These are phyloP conservation scores for Coregonus ussuriensis DNA, from an alignment of 2,797 vertebrate genomes.

Conservation along the genomic window DNA sequence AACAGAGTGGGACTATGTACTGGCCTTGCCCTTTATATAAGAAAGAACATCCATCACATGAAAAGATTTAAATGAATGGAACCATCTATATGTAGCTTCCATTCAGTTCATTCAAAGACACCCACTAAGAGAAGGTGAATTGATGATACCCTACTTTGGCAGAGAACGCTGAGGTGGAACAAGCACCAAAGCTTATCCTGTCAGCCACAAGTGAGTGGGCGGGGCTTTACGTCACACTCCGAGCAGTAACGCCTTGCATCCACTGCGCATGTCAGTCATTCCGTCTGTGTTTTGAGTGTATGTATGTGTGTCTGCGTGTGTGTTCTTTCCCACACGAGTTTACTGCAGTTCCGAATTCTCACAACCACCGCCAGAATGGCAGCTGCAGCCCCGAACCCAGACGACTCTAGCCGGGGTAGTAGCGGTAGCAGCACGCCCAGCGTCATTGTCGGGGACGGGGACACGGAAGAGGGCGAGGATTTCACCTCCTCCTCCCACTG, in stretches of 20 bases:
- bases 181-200: not conserved
- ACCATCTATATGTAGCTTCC: not conserved
- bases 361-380: slow-evolving; percentile 58
- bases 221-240: not conserved
- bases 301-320: slow-evolving; percentile 66
- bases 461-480: slow-evolving; percentile 86
- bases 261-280: slow-evolving; percentile 55
- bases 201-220: slow-evolving; percentile 4
- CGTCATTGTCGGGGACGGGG: slow-evolving; percentile 74
- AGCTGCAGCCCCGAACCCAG: slow-evolving; percentile 69
- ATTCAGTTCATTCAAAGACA: not conserved
- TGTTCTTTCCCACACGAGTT: slow-evolving; percentile 55
- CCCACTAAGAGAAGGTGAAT: not conserved
- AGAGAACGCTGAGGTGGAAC: not conserved
- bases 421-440: slow-evolving; percentile 67
- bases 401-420: slow-evolving; percentile 61
- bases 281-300: slow-evolving; percentile 38
- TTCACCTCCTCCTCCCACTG: slow-evolving; percentile 90
- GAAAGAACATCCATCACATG: not conserved
- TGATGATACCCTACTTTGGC: slow-evolving; percentile 22
- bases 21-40: not conserved
- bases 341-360: slow-evolving; percentile 51
- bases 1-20: not conserved
- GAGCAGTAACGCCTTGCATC: slow-evolving; percentile 35
- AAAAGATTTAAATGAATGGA: not conserved